These are phyloP conservation scores for Drosophila gunungcola DNA, from an alignment of 1,140 invertebrate species.

Conservation along the genomic window DNA sequence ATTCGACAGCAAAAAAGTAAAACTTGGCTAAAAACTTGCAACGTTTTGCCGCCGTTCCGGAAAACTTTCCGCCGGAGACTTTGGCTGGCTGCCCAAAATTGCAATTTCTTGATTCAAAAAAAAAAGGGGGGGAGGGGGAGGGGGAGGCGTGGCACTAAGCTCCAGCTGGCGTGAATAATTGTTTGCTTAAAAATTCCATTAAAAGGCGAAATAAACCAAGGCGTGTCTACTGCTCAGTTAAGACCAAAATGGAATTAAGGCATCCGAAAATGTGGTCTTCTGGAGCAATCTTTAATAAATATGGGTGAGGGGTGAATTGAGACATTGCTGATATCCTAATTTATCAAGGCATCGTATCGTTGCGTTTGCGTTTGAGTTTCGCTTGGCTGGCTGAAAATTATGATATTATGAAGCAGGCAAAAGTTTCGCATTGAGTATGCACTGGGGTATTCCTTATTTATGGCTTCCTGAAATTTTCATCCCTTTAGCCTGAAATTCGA, in stretches of 20 bases:
- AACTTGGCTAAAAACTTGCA: constrained; percentile 2
- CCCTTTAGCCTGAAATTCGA: constrained; percentile 11
- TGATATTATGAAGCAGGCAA: constrained; percentile 15
- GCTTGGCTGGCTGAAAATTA: constrained; percentile 14
- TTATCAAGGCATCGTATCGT: constrained; percentile 22
- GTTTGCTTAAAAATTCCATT: constrained; percentile 60
- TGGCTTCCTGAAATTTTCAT: background rate
- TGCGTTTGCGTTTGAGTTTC: background rate
- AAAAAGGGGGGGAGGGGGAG: background rate
- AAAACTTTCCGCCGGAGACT: constrained; percentile 4
- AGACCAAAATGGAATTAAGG: constrained; percentile 5
- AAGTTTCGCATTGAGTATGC: constrained; percentile 31
- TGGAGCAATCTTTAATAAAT: constrained; percentile 3
- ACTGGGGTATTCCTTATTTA: constrained; percentile 24
- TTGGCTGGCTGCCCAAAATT: constrained; percentile 22
- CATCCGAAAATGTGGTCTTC: constrained; percentile 5
- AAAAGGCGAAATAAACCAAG: constrained; percentile 34
- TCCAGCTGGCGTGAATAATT: constrained; percentile 47
- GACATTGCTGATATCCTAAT: constrained; percentile 11
- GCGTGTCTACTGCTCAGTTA: constrained; percentile 15
- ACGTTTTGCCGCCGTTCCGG: background rate
- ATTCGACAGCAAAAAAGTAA: background rate
- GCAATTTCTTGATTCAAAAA: constrained; percentile 13
- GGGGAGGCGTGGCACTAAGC: background rate
- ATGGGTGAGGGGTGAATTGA: too few species aligned